phyloP scores from a whole-genome alignment of 92 coral and sea anemone species.

The Zoanthus gigantus region DNA sequence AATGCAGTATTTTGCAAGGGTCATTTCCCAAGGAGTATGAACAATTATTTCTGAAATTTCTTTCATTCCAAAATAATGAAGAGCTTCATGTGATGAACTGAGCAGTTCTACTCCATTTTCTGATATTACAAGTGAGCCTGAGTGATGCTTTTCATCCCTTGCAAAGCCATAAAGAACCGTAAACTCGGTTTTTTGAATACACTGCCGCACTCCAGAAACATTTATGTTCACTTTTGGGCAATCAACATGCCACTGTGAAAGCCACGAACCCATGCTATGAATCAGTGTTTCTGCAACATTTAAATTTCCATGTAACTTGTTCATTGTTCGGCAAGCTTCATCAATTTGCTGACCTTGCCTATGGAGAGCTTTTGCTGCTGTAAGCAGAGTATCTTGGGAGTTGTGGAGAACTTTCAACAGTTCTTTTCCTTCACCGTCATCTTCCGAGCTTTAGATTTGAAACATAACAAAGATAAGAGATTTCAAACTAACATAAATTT shows the following conservation, averaged over 20 bases:
- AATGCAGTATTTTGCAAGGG: constrained; percentile 67
- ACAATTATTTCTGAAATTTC: constrained; percentile 83
- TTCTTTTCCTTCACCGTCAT: constrained; percentile 56
- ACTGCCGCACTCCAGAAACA: constrained; percentile 59
- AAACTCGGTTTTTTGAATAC: constrained; percentile 74
- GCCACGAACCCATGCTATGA: constrained; percentile 87
- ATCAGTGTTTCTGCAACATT: constrained; percentile 89
- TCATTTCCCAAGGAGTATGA: constrained; percentile 93
- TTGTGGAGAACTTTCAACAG: constrained; percentile 73
- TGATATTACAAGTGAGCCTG: constrained; percentile 81
- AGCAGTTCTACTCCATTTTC: constrained; percentile 69
- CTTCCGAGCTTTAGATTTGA: constrained; percentile 20
- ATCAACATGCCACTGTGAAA: constrained; percentile 79
- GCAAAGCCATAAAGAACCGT: constrained; percentile 77
- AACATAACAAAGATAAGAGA: background rate
- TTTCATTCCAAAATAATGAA: constrained; percentile 64
- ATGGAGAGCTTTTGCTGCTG: constrained; percentile 75
- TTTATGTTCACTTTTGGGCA: constrained; percentile 62
- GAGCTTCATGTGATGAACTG: constrained; percentile 59
- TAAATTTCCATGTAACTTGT: constrained; percentile 90
- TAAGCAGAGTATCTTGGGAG: constrained; percentile 79
- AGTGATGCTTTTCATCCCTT: constrained; percentile 68
- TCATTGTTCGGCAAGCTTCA: constrained; percentile 84
- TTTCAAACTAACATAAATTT: too few species aligned
- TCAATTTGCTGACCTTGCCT: constrained; percentile 95